Conservation (phyloP, 2,797 vertebrate genomes). For the Sebastes melanostomus region DNA sequence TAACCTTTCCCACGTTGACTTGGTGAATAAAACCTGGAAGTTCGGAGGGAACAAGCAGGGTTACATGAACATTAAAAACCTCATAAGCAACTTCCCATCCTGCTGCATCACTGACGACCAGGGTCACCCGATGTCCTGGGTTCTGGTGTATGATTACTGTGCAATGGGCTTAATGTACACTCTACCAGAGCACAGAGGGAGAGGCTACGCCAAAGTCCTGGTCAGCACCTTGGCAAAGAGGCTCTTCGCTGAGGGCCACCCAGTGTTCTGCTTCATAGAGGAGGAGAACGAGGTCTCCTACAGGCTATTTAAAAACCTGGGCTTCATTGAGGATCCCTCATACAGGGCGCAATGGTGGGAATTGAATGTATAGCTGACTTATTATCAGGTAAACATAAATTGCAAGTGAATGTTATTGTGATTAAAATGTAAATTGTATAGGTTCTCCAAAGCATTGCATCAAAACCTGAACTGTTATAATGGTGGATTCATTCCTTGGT, state of each 20-base stretch:
- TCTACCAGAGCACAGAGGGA: conserved; percentile 69
- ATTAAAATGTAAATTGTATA: too few species aligned
- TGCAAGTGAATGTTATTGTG: too few species aligned
- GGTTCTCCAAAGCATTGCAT: not conserved
- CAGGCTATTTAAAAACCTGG: too few species aligned
- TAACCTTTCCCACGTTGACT: conserved; percentile 51
- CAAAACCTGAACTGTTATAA: not conserved
- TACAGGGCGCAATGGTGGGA: too few species aligned
- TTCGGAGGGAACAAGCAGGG: conserved; percentile 63
- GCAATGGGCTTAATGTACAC: conserved; percentile 69
- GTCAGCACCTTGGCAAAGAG: conserved; percentile 59
- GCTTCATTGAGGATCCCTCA: too few species aligned
- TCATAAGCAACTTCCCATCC: conserved; percentile 65
- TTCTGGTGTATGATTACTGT: conserved; percentile 67
- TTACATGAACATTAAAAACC: conserved; percentile 34
- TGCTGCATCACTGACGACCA: conserved; percentile 64
- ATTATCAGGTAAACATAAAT: too few species aligned
- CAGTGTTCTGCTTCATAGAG: conserved; percentile 69
- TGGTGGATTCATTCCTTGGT: not conserved
- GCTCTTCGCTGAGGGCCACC: conserved; percentile 62
- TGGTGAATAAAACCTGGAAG: conserved; percentile 78
- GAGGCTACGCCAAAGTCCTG: conserved; percentile 71
- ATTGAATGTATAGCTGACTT: not conserved
- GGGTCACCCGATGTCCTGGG: conserved; percentile 68
- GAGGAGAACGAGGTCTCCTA: too few species aligned